phyloP scores from a whole-genome alignment of 2,888 invertebrate genomes.

The Aphidoletes aphidimyza region DNA sequence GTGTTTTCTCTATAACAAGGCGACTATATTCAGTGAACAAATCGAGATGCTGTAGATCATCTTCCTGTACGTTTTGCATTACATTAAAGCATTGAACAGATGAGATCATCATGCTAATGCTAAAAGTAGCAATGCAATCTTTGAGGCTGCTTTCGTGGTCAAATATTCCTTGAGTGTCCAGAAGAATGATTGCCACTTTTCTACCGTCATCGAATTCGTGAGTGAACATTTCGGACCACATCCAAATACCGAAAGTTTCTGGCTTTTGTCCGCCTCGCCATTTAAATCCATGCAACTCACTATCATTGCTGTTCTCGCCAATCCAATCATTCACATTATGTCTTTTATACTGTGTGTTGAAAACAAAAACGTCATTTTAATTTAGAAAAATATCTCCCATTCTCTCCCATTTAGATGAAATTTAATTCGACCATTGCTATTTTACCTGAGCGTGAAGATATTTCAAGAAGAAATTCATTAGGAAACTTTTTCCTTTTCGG shows the following conservation, averaged over 20 bases:
- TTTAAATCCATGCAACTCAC: conserved; percentile 17
- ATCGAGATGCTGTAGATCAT: conserved; percentile 36
- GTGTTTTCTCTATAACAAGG: not conserved
- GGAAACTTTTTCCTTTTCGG: conserved; percentile 56
- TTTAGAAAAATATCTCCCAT: not conserved
- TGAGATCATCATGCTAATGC: conserved; percentile 28
- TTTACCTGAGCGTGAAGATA: conserved; percentile 56
- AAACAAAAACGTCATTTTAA: not conserved
- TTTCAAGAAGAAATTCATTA: conserved; percentile 56
- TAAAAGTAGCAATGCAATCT: not conserved
- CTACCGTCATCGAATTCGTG: conserved; percentile 22
- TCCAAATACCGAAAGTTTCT: too few species aligned
- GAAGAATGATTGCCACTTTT: conserved; percentile 40
- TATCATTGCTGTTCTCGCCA: too few species aligned
- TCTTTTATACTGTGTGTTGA: not conserved
- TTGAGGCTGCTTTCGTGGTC: not conserved
- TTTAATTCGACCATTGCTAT: too few species aligned
- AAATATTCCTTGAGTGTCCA: conserved; percentile 54
- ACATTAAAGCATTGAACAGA: conserved; percentile 53
- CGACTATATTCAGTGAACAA: conserved; percentile 53
- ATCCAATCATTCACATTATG: too few species aligned
- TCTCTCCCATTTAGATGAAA: too few species aligned
- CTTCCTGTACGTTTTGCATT: conserved; percentile 50
- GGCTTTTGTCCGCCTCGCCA: not conserved
- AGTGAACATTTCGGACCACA: too few species aligned